Evolutionary conservation across 2,113 vertebrate genomes (phyloP).

Genomic region (Corynorhinus townsendii): DNA sequence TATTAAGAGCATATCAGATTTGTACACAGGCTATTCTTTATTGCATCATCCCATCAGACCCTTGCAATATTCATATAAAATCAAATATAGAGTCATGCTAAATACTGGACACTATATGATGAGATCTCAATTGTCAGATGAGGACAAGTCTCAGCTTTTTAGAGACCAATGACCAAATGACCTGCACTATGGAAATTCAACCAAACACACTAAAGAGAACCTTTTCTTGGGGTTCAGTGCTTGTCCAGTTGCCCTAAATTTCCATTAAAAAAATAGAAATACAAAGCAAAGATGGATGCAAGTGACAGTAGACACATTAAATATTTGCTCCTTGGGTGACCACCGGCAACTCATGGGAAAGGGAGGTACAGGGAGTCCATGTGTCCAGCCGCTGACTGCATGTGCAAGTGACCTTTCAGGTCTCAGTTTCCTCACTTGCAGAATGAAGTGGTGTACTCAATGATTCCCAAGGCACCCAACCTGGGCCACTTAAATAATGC

Average conservation of each 20-base stretch:
- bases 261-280: not conserved
- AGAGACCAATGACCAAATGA: not conserved
- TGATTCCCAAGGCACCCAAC: not conserved
- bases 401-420: not conserved
- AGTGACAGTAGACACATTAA: not conserved
- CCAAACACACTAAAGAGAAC: not conserved
- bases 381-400: not conserved
- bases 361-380: not conserved
- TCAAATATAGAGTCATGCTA: not conserved
- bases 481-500: not conserved
- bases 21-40: constrained; percentile 58
- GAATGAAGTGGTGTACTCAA: not conserved
- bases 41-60: constrained; percentile 50
- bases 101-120: not conserved
- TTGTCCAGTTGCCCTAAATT: not conserved
- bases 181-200: not conserved
- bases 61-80: not conserved
- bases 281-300: not conserved
- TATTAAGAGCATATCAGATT: constrained; percentile 71
- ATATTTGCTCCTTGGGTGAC: not conserved
- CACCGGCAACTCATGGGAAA: not conserved
- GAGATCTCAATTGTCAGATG: not conserved
- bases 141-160: not conserved
- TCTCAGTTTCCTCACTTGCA: not conserved
- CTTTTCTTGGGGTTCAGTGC: not conserved